Evolutionary conservation across 2,797 vertebrate genomes (phyloP), one percentile per base, ranked within the genome.

Genomic region (Muscicapa striata): DNA sequence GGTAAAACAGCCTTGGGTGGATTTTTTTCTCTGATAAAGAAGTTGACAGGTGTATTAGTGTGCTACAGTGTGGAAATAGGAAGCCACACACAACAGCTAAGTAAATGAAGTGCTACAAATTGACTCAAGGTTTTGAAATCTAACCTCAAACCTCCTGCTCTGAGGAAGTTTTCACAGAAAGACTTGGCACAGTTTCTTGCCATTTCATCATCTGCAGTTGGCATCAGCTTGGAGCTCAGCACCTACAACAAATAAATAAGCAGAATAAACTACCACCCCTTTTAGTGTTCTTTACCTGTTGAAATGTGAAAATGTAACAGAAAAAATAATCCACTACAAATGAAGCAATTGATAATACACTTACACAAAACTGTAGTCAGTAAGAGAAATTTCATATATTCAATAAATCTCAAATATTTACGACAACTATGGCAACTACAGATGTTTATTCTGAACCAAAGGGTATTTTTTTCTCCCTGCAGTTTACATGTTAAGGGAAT

Each of bases 91-190:
- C n/a, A 84, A 73, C 45, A 52, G 45, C 26, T 61, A 80, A 62
- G 23, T 63, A 81, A 83, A 69, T 29, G 23, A 85, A 88, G 46
- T 18, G 32, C 34, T 66, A 77, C n/a, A 64, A 84, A 82, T 15
- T 63, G 54, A 95, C 54, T 59, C 51, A 87, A 79, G 30, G 66
- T 62, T 90, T 93, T 87, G 83, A 91, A 80, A 80, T 70, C 98
- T 94, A 97, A 99, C 99, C 99, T 99, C 94, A 99, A 97, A 48
- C 99, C 99, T 93, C 99, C 99, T 51, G 99, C 99, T 98, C 99
- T 99, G 43, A 99, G 98, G 96, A 99, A 99, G 95, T 99, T 99
- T 96, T 99, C 99, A 96, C 99, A 99, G 98, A 99, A 99, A 15
- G 99, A 99, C 96, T 99, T 99, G 91, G 99, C 99, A 96, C 99